Evolutionary conservation across 1,140 invertebrate genomes (phyloP).

Genomic region (Ceratina australensis): DNA sequence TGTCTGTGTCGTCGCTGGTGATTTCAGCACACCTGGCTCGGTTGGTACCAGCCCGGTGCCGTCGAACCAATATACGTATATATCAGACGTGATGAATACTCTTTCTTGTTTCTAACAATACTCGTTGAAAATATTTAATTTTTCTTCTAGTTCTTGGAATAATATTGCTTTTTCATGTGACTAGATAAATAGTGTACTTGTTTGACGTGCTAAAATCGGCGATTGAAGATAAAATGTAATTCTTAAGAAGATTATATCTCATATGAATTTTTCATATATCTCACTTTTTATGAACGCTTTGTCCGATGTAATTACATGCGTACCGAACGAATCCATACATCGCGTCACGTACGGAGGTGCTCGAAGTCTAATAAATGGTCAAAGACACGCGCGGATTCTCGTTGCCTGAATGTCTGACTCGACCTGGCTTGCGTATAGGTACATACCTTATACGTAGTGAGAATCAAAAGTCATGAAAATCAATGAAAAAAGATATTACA

Average conservation of each 20-base stretch:
- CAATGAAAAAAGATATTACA: no score
- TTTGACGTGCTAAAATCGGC: no score
- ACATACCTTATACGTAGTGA: background rate
- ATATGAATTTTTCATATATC: conserved; percentile 11
- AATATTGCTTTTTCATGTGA: no score
- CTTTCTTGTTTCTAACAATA: no score
- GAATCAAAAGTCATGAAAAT: no score
- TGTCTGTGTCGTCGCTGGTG: conserved; percentile 54
- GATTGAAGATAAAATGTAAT: no score
- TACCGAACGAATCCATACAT: conserved; percentile 38
- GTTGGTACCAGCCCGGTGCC: conserved; percentile 48
- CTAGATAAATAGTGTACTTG: no score
- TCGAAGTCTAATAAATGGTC: conserved; percentile 57
- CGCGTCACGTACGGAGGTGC: conserved; percentile 50
- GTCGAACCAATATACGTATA: conserved; percentile 60
- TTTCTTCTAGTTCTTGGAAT: no score
- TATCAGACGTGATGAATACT: background rate
- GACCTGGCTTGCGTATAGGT: conserved; percentile 28
- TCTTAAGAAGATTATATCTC: background rate
- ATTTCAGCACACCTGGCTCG: conserved; percentile 73
- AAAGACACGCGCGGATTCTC: conserved; percentile 59
- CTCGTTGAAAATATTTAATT: no score
- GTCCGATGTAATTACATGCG: conserved; percentile 55
- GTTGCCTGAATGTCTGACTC: conserved; percentile 44
- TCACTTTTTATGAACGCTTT: conserved; percentile 54